Evolutionary conservation across 1,140 invertebrate species (phyloP), one percentile per base, ranked within the genome.

Genomic region (Heliconius hermathena): DNA sequence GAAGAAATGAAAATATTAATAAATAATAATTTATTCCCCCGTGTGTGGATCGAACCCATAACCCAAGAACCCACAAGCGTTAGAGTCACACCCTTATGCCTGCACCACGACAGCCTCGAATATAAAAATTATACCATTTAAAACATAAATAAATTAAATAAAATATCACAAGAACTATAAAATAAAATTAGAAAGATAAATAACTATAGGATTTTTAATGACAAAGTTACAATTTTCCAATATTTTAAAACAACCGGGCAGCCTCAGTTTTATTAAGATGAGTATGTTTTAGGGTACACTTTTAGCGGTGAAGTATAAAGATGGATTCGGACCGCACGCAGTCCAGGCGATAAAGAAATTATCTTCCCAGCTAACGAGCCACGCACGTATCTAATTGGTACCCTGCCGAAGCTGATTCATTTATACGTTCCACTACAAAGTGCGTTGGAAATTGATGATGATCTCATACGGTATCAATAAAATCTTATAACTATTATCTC

Each of bases 301-400:
- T 74, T 74, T 66, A 76, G 78, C 78, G 78, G 78, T 38, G 49
- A 22, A 77, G 20, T 54, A 60, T 77, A 76, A 77, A 80, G 79
- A 77, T 70, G 75, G 38, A 11, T 22, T 22, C 36, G 71, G 71
- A 72, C 90, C 88, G 89, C 90, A 88, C 91, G 86, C 90, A 85
- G 83, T 82, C 81, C 84, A 76, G 84, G 83, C 84, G 79, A 92
- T 92, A 88, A 91, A 93, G 90, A 92, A 92, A 93, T 93, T 91
- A 92, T 90, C 89, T 89, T 88, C 88, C 87, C 79, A 83, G 76
- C 86, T 91, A 92, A 92, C 90, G 89, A 93, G 86, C 84, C 87
- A 85, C 83, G 81, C 83, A 86, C 74, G 82, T 83, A 80, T 84
- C 85, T 93, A 91, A 93, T 93, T 92, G 91, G 88, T 85, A 85